Evolutionary conservation across 2,888 invertebrate species (phyloP).

Genomic region (Plebejus argus): DNA sequence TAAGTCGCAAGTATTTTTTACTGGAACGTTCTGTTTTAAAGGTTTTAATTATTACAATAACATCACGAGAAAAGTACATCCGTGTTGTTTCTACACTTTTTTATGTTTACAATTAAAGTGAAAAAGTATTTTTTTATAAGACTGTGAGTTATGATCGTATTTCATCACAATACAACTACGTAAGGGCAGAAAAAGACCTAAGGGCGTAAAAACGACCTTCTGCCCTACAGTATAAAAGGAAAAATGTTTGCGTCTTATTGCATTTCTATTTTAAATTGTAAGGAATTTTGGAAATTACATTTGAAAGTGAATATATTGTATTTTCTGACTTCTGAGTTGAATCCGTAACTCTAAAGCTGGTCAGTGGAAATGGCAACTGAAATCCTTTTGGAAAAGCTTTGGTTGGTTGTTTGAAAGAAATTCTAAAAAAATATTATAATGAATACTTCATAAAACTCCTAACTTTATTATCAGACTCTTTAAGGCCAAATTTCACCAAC

Average conservation of each 20-base stretch:
- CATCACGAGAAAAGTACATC: background rate
- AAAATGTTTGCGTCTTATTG: background rate
- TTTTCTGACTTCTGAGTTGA: no score
- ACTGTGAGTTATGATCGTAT: background rate
- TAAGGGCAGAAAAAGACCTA: constrained; percentile 15
- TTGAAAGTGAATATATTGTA: background rate
- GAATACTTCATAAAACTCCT: no score
- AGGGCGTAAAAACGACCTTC: background rate
- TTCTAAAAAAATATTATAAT: no score
- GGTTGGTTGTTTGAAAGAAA: no score
- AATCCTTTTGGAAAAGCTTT: no score
- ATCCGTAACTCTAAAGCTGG: no score
- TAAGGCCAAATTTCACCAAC: no score
- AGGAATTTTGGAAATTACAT: background rate
- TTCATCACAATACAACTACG: background rate
- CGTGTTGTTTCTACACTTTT: background rate
- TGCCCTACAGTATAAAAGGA: background rate
- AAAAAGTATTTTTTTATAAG: background rate
- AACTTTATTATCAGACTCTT: no score
- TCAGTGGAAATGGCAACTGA: no score
- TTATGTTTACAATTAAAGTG: background rate
- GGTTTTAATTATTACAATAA: background rate
- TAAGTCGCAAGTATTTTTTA: background rate
- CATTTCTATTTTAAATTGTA: background rate
- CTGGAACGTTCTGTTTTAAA: background rate